phyloP scores from a whole-genome alignment of 2,113 vertebrate species.

The Aldabrachelys gigantea region DNA sequence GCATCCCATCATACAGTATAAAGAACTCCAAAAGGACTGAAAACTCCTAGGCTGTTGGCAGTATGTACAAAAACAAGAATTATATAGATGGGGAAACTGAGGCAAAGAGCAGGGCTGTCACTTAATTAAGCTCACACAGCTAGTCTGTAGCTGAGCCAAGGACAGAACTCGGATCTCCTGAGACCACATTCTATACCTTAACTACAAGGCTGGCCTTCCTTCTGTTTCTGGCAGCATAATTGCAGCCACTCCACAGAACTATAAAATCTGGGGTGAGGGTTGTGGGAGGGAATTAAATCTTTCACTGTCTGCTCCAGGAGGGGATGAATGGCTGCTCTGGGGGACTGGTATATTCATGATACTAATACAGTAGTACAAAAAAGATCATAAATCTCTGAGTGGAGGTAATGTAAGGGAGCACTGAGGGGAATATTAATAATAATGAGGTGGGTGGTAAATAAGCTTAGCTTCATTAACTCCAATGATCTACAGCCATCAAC shows the following conservation, averaged over 20 bases:
- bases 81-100: not conserved
- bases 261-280: not conserved
- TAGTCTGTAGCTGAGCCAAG: not conserved
- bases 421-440: not conserved
- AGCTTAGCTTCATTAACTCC: not conserved
- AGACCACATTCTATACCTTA: not conserved
- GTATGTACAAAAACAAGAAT: not conserved
- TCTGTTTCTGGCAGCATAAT: not conserved
- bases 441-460: not conserved
- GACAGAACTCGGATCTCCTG: not conserved
- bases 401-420: not conserved
- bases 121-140: not conserved
- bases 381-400: not conserved
- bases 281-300: not conserved
- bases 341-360: not conserved
- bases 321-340: not conserved
- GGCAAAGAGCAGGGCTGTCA: not conserved
- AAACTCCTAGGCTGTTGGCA: not conserved
- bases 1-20: not conserved
- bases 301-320: not conserved
- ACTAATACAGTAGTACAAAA: not conserved
- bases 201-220: fast-evolving
- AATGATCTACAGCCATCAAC: not conserved
- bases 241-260: not conserved
- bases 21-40: not conserved